A percentile compares a stretch with the other conserved stretches of the same genome.
phyloP scores from a whole-genome alignment of 2,797 vertebrate species.

The Crenuchus spilurus region DNA sequence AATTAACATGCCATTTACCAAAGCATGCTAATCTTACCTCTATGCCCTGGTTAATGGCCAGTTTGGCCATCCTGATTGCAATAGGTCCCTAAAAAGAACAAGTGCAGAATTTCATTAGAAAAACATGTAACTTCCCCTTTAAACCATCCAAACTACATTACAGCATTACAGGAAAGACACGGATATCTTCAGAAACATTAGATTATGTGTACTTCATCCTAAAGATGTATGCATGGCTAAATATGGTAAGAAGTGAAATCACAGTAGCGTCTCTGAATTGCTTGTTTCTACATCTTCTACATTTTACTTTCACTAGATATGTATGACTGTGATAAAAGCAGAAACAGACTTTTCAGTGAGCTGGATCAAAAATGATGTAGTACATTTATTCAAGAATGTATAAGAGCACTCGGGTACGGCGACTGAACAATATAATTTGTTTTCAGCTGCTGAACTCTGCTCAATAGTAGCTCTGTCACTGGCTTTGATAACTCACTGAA shows the following conservation, averaged over 20 bases:
- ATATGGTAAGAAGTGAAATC: no score
- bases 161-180: neutral
- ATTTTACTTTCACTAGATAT: no score
- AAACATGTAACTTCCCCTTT: neutral
- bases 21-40: constrained; percentile 82
- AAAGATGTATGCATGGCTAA: neutral
- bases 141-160: neutral
- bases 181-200: neutral
- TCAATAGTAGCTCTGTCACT: no score
- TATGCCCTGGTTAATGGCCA: constrained; percentile 95
- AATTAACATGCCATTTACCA: neutral
- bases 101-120: constrained; percentile 1
- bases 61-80: constrained; percentile 95
- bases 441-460: neutral
- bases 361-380: neutral
- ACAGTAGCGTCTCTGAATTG: neutral
- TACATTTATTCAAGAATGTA: neutral
- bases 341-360: neutral
- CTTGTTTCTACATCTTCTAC: no score
- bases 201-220: neutral
- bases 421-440: neutral
- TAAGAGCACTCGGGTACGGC: neutral
- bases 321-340: no score
- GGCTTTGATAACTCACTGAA: neutral
- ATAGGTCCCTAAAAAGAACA: constrained; percentile 87